Base-by-base conservation (phyloP, 2,888 invertebrate species). In the Craniophora ligustri region DNA sequence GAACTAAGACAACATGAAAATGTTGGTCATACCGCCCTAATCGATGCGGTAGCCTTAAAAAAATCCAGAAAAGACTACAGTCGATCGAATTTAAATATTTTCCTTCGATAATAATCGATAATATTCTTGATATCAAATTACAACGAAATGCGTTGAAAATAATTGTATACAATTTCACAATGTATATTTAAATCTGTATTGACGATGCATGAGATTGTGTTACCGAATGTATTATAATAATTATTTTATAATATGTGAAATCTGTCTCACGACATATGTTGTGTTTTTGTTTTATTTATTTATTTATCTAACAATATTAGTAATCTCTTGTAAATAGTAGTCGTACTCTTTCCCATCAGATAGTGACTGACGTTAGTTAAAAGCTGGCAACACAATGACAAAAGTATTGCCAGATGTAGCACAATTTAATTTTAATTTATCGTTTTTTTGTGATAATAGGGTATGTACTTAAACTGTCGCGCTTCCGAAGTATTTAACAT, bases 251-350 rank as follows among this genome's bases (percentile, higher is more conserved):
- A 44, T 61, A 74, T 85, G 79, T 87, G 70, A 82, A 84, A 76
- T 76, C 86, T 88, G 92, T 92, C 92, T 93, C 92, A 93, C 92
- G 91, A 89, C 92, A 93, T 93, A 88, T 93, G 92, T 93, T 90
- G 91, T 84, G 89, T 88, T 78, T 65, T 55, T 70, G 49, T 61
- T 76, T 59, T 63, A 71, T 63, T 64, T 68, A 65, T 70, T 72
- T 67, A 67, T 67, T 60, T 64, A 55, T 66, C 54, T 61, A 64
- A 70, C 59, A 64, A 70, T 72, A 72, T 66, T 71, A 75, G 82
- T 81, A 84, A 85, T 83, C 79, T 84, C 79, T 76, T 78, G 62
- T 85, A 77, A 77, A 80, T 83, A 84, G 82, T 87, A 82, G 85
- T 84, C 70, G 81, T 88, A 86, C 82, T 80, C 71, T 84, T 90